Evolutionary conservation across 1,140 invertebrate genomes (phyloP).

Genomic region (Drosophila trapezifrons): DNA sequence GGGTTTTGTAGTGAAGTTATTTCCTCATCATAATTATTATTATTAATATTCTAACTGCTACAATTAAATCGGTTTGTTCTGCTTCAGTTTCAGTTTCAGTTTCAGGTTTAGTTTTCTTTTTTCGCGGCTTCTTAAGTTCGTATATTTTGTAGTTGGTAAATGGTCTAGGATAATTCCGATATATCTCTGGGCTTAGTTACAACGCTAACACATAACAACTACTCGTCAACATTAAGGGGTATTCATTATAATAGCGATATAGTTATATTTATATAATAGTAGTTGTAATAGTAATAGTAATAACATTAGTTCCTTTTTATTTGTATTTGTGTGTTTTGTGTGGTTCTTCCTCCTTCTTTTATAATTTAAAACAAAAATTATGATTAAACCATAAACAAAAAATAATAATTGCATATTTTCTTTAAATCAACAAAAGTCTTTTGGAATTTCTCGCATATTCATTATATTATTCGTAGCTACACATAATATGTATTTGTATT

Average conservation of each 20-base stretch:
- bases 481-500: slow-evolving; percentile 42
- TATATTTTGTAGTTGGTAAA: slow-evolving; percentile 11
- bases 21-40: not conserved
- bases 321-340: slow-evolving; percentile 24
- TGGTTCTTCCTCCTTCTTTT: slow-evolving; percentile 12
- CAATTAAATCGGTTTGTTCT: slow-evolving; percentile 35
- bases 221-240: slow-evolving; percentile 42
- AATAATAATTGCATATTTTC: slow-evolving; percentile 47
- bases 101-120: slow-evolving; percentile 3
- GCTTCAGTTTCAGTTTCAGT: slow-evolving; percentile 5
- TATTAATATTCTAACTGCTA: slow-evolving; percentile 22
- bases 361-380: slow-evolving; percentile 38
- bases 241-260: slow-evolving; percentile 32
- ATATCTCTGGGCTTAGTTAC: slow-evolving; percentile 20
- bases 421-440: slow-evolving; percentile 64
- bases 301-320: slow-evolving; percentile 53
- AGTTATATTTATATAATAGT: slow-evolving; percentile 29
- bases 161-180: slow-evolving; percentile 22
- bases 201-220: slow-evolving; percentile 48
- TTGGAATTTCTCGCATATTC: slow-evolving; percentile 76
- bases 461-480: slow-evolving; percentile 60
- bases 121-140: slow-evolving; percentile 20
- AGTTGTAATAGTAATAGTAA: slow-evolving; percentile 30
- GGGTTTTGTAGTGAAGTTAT: slow-evolving; percentile 1
- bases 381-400: slow-evolving; percentile 50